Conservation (phyloP, 2,113 vertebrate species). For the Orycteropus afer region DNA sequence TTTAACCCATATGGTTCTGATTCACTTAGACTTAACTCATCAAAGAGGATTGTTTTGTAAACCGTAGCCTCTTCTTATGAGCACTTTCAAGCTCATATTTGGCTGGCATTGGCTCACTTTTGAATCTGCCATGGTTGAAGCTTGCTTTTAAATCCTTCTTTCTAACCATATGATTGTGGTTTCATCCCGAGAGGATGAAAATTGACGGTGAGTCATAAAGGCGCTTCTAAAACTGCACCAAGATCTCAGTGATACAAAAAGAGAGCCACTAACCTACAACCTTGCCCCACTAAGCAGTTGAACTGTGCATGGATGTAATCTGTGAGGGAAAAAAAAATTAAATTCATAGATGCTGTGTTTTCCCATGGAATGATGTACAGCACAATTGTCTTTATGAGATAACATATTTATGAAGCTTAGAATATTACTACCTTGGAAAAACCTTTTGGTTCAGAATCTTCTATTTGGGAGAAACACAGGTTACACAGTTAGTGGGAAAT, state of each 20-base stretch:
- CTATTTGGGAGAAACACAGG: neutral
- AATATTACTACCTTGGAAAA: neutral
- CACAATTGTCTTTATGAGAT: slow-evolving; percentile 4
- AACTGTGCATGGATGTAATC: neutral
- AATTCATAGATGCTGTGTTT: neutral
- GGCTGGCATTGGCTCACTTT: slow-evolving; percentile 56
- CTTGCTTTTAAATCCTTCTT: slow-evolving; percentile 54
- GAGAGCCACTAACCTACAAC: neutral
- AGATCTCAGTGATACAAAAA: neutral
- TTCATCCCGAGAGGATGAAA: slow-evolving; percentile 61
- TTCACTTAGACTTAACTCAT: slow-evolving; percentile 68
- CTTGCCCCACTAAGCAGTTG: neutral
- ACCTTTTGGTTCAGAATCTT: neutral
- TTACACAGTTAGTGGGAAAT: neutral
- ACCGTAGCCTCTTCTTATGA: slow-evolving; percentile 48
- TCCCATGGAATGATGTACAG: neutral
- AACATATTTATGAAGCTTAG: neutral
- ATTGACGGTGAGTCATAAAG: slow-evolving; percentile 51
- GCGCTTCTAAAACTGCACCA: slow-evolving; percentile 10
- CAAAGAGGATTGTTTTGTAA: slow-evolving; percentile 69
- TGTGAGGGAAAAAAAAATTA: neutral
- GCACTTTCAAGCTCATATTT: slow-evolving; percentile 23
- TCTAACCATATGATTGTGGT: slow-evolving; percentile 62
- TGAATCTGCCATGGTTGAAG: slow-evolving; percentile 33
- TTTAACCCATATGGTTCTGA: slow-evolving; percentile 81